Evolutionary conservation across 2,888 invertebrate species (phyloP), one percentile per base, ranked within the genome.

Genomic region (Aphidius colemani): DNA sequence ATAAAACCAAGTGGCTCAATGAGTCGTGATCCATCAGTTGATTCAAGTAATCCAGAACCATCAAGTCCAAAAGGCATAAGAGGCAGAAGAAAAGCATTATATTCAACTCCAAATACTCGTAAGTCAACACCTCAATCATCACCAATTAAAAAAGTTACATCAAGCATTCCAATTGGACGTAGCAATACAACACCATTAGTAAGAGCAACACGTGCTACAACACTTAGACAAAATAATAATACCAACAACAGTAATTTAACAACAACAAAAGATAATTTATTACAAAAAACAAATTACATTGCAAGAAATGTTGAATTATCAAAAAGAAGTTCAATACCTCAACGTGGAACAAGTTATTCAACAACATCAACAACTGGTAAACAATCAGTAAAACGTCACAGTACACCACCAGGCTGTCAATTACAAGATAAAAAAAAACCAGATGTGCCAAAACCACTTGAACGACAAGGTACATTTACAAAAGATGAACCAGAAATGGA

Each of bases 401-500:
- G 77, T 49, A 73, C 73, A 5, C 72, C 74, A 6, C 68, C 69
- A 6, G 71, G 66, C 5, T 71, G 66, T 53, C 68, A 39, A 18
- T 71, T 59, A 53, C 69, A 59, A 6, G 70, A 71, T 6, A 44
- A 56, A 3, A 76, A 63, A 1, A 75, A 75, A 6, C 46, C 53
- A 0, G 66, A 74, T 5, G 8, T 63, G 0, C 63, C 67, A 4
- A 79, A 77, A n/a, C 86, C 87, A 0, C 79, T 92, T 45, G 92
- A 92, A 70, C 86, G 96, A 41, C 95, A 96, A 81, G 94, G 94
- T 10, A 96, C 96, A 0, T 96, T 96, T 78, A 93, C 94, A 0
- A 96, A 95, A 82, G 95, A 95, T 72, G 93, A 93, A 70, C 85
- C 86, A 0, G 81, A 81, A 63, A 76, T 74, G 48, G 78, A 76